Evolutionary conservation across 2,888 invertebrate species (phyloP).

Genomic region (Drosophila lacicola): DNA sequence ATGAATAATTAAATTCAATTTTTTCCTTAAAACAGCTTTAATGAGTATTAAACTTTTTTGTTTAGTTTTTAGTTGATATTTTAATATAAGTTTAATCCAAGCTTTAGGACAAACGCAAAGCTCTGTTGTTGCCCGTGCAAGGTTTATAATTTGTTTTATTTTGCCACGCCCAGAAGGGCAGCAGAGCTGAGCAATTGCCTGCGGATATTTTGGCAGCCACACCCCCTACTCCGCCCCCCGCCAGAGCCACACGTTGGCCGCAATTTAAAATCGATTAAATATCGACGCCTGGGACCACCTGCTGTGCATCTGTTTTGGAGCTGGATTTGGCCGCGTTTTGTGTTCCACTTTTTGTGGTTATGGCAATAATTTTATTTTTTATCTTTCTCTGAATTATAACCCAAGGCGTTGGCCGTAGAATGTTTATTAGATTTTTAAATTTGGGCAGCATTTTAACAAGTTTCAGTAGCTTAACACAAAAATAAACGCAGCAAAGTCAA

Average conservation of each 20-base stretch:
- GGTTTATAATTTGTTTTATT: conserved; percentile 13
- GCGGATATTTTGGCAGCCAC: conserved; percentile 36
- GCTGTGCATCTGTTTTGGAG: conserved; percentile 40
- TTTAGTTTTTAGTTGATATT: background rate
- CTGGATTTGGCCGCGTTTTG: conserved; percentile 4
- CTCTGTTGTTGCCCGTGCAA: background rate
- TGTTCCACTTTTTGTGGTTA: conserved; percentile 12
- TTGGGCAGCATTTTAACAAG: conserved; percentile 61
- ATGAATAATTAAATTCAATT: too few species aligned
- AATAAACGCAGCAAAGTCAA: background rate
- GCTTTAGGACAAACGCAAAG: background rate
- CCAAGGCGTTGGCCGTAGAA: conserved; percentile 58
- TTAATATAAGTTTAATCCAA: background rate
- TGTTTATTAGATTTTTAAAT: conserved; percentile 72
- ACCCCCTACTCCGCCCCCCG: conserved; percentile 7
- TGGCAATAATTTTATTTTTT: conserved; percentile 6
- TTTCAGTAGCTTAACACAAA: conserved; percentile 62
- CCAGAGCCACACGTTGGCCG: conserved; percentile 18
- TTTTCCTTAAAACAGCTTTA: background rate
- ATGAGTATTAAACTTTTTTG: rapidly evolving
- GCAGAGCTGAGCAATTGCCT: conserved; percentile 2
- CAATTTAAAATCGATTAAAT: conserved; percentile 79
- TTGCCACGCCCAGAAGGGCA: conserved; percentile 30
- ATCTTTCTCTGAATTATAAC: conserved; percentile 2
- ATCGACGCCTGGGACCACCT: conserved; percentile 66